Evolutionary conservation across 64 coral and sea anemone genomes (phyloP), one percentile per base, ranked within the genome.

Genomic region (Montipora sp.): DNA sequence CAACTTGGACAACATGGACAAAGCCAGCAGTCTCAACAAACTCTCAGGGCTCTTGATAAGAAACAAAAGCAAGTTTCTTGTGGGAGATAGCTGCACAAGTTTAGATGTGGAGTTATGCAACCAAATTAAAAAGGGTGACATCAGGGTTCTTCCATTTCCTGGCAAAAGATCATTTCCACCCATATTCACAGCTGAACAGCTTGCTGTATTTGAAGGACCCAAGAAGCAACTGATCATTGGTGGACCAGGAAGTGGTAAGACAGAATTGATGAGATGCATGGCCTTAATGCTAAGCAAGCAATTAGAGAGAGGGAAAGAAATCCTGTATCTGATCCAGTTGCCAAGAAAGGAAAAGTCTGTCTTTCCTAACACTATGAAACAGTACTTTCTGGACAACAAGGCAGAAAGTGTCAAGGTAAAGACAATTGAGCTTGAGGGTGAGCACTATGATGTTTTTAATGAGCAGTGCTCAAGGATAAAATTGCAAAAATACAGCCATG

Each of bases 171-270:
- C 50, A 69, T 47, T 55, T 0, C 55, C 73, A 49, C 90, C 90
- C 18, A 83, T 92, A 49, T 75, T 92, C 46, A 92, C 90, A 22
- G 23, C 71, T 16, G 90, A 92, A 59, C 90, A 92, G 51, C 79
- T 92, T 69, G 80, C 80, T 73, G 90, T 85, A 13, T 92, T 85
- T 48, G 90, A 92, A 61, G 90, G 90, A 44, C 90, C 90, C 46
- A 92, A 59, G 48, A 92, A 92, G 60, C 90, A 92, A 59, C 55
- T 92, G 27, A 84, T 92, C 20, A 92, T 92, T 48, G 90, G 90
- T 63, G 79, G 79, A 19, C 90, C 90, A 11, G 90, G 90, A 11
- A 92, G 79, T 60, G 90, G 90, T 3, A 92, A 92, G 45, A 92
- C 80, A 83, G 90, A 92, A 47, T 73, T 92, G 16, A 84, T 92